A percentile compares a stretch with the other conserved stretches of the same genome.
These are phyloP conservation scores for Riparia riparia DNA, from an alignment of 2,113 vertebrate genomes.

Conservation along the genomic window DNA sequence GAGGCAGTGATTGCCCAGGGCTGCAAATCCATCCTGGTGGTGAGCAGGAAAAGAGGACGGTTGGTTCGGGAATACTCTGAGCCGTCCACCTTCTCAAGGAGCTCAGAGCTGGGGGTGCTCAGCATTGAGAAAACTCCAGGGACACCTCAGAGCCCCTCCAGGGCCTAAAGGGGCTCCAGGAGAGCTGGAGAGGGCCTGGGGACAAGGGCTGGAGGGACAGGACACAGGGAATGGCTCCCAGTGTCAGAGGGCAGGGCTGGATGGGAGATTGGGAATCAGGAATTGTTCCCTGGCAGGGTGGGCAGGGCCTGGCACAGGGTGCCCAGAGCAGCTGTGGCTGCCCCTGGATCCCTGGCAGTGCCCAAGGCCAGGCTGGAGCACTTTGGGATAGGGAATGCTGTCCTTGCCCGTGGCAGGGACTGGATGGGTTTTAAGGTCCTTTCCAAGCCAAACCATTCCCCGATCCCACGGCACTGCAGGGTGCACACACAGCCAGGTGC, in stretches of 20 bases:
- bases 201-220: background rate
- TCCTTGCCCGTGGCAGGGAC: background rate
- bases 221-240: background rate
- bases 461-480: background rate
- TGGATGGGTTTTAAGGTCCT: background rate
- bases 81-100: background rate
- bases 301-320: background rate
- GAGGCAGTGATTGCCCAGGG: background rate
- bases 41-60: background rate
- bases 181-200: background rate
- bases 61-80: background rate
- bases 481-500: background rate
- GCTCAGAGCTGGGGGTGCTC: background rate
- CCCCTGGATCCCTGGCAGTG: background rate
- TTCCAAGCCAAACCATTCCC: background rate
- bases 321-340: background rate
- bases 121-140: background rate
- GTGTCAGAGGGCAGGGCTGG: fast-evolving
- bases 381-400: fast-evolving
- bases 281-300: background rate
- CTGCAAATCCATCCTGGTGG: background rate
- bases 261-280: background rate
- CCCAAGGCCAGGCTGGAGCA: background rate
- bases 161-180: background rate
- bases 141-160: background rate